phyloP scores from a whole-genome alignment of 2,797 vertebrate species.

The Argentina silus region DNA sequence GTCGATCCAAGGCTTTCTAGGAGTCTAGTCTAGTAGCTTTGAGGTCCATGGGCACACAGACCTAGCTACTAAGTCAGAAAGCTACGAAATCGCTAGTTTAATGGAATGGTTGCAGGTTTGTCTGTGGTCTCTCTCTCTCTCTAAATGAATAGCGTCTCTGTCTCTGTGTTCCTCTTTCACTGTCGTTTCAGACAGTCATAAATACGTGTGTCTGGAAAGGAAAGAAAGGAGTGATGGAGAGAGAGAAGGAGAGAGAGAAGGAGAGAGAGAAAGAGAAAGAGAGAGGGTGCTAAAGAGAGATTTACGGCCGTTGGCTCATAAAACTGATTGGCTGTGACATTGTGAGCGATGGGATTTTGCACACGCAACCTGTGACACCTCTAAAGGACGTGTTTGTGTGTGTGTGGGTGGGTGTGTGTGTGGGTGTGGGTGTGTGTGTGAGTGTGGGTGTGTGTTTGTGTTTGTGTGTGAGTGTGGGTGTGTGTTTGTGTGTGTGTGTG shows the following conservation, averaged over 20 bases:
- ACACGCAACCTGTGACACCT: conserved; percentile 16
- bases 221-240: conserved; percentile 24
- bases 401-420: not conserved
- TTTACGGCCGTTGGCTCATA: conserved; percentile 55
- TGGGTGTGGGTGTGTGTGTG: not conserved
- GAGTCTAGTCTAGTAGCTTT: too few species aligned
- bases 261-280: conserved; percentile 19
- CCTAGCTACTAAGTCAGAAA: too few species aligned
- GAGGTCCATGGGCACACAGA: too few species aligned
- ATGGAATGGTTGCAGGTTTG: not conserved
- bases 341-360: conserved; percentile 15
- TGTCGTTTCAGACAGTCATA: conserved; percentile 43
- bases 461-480: conserved; percentile 1
- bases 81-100: too few species aligned
- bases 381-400: conserved; percentile 13
- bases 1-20: too few species aligned
- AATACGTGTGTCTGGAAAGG: conserved; percentile 47
- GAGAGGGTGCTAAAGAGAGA: conserved; percentile 41
- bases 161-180: conserved; percentile 32
- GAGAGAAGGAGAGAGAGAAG: conserved; percentile 27
- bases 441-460: not conserved
- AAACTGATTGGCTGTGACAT: conserved; percentile 61
- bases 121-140: not conserved
- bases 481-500: not conserved
- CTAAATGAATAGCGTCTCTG: not conserved